Evolutionary conservation across 2,888 invertebrate genomes (phyloP).

Genomic region (Caenorhabditis auriculariae): DNA sequence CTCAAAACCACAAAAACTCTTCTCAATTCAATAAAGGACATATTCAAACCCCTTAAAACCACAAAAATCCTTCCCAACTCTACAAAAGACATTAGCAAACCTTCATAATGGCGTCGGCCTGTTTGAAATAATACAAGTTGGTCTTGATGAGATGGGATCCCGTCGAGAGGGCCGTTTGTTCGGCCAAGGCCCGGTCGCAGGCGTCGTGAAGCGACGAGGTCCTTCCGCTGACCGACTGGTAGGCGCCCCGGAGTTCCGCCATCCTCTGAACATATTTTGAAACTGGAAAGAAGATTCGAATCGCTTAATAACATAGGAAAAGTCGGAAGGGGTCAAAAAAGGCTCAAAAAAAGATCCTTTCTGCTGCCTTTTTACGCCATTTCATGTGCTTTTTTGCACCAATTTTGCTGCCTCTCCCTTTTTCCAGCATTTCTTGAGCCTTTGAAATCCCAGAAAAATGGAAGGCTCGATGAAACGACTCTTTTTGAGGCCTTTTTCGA

Average conservation of each 20-base stretch:
- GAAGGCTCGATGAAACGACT: too few species aligned
- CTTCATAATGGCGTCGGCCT: constrained; percentile 61
- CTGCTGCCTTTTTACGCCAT: too few species aligned
- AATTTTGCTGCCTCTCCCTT: too few species aligned
- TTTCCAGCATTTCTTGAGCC: too few species aligned
- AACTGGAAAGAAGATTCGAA: too few species aligned
- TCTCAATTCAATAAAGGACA: not conserved
- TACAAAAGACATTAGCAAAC: constrained; percentile 9
- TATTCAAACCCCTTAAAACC: not conserved
- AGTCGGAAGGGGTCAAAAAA: too few species aligned
- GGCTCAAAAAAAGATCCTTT: too few species aligned
- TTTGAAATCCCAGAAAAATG: too few species aligned
- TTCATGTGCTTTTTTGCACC: too few species aligned
- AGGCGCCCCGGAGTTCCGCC: constrained; percentile 45
- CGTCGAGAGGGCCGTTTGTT: constrained; percentile 57
- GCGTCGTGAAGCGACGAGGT: constrained; percentile 61
- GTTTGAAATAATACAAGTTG: constrained; percentile 61
- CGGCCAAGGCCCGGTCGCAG: constrained; percentile 58
- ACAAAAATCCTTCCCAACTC: not conserved
- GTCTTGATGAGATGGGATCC: constrained; percentile 59
- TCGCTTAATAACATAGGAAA: too few species aligned
- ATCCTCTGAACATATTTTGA: constrained; percentile 50
- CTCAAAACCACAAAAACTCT: not conserved
- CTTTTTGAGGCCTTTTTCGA: too few species aligned
- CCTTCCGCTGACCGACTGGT: constrained; percentile 54